Base-by-base conservation (phyloP, 1,140 invertebrate species). In the Cotesia typhae region DNA sequence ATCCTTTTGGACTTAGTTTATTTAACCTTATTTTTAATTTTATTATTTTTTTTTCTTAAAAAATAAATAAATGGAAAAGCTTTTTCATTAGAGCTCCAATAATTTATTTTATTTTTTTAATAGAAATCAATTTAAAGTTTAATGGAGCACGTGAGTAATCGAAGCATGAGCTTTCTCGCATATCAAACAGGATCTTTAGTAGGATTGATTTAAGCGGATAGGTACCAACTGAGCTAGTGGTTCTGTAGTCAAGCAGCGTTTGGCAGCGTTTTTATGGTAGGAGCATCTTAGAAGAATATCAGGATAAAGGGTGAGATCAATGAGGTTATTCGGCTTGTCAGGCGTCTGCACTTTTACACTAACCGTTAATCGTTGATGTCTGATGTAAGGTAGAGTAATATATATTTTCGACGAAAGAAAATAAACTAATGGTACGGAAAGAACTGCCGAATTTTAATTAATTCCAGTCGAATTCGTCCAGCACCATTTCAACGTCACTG, bases 131-230 rank as follows among this genome's bases (percentile, higher is more conserved):
- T 74, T 72, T 41, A 64, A 35, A 67, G 73, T 74, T 68, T 71
- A 74, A 74, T 74, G 73, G 73, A 63, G 73, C 70, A 71, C 73
- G 67, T 72, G 65, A 72, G 70, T 74, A 74, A 74, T 74, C 73
- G 69, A 74, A 71, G 69, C 65, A 65, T 55, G 37, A 74, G 60
- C 36, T 55, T 57, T 63, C 65, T 74, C 73, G 73, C 57, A 71
- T 74, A 74, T 59, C 64, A 55, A 74, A 47, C 66, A 55, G 59
- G 57, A 72, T 65, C 63, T 65, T 61, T 20, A 28, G 35, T 35
- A 41, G 63, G 7, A 41, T 37, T 65, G 35, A 35, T 61, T 61
- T 20, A 20, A 35, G 36, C 35, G 10, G 35, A 63, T 28, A 28
- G 28, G 28, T 28, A 36, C 60, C 35, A 36, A 36, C 9, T 38